Evolutionary conservation across 2,888 invertebrate genomes (phyloP).

Genomic region (Aproaerema taeniolella): DNA sequence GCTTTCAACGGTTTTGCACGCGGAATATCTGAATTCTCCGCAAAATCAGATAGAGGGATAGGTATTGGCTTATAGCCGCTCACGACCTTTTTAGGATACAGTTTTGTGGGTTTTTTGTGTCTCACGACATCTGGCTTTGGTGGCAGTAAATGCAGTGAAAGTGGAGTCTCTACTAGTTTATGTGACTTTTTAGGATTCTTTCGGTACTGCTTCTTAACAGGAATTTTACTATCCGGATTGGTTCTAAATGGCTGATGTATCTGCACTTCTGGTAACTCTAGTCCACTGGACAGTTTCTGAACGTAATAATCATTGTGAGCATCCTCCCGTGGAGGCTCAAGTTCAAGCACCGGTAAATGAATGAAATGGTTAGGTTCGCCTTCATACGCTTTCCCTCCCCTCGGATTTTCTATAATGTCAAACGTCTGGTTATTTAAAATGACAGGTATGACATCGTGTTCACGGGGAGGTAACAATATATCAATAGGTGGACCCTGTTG

Average conservation of each 20-base stretch:
- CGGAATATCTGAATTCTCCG: slow-evolving; percentile 49
- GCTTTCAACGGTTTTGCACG: slow-evolving; percentile 60
- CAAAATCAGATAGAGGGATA: slow-evolving; percentile 54
- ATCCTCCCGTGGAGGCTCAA: slow-evolving; percentile 52
- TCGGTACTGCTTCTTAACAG: not conserved
- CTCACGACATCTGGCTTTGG: slow-evolving; percentile 44
- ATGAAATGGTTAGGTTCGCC: slow-evolving; percentile 18
- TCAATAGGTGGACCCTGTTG: slow-evolving; percentile 24
- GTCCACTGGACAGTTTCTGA: slow-evolving; percentile 56
- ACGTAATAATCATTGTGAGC: slow-evolving; percentile 49
- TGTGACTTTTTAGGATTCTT: slow-evolving; percentile 14
- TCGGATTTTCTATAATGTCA: slow-evolving; percentile 20
- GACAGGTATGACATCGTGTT: slow-evolving; percentile 30
- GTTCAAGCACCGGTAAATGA: slow-evolving; percentile 37
- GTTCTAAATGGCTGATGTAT: slow-evolving; percentile 38
- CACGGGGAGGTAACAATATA: slow-evolving; percentile 20
- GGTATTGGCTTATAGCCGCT: slow-evolving; percentile 64
- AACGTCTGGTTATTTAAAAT: slow-evolving; percentile 27
- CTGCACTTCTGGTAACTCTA: slow-evolving; percentile 56
- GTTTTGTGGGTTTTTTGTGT: slow-evolving; percentile 65
- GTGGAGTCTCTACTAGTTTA: slow-evolving; percentile 39
- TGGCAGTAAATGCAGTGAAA: slow-evolving; percentile 44
- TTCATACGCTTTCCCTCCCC: slow-evolving; percentile 30
- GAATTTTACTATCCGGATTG: slow-evolving; percentile 14
- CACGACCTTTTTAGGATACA: slow-evolving; percentile 78